A percentile compares a stretch with the other conserved stretches of the same genome.
phyloP scores from a whole-genome alignment of 2,113 vertebrate genomes.

The Amazona guildingii region DNA sequence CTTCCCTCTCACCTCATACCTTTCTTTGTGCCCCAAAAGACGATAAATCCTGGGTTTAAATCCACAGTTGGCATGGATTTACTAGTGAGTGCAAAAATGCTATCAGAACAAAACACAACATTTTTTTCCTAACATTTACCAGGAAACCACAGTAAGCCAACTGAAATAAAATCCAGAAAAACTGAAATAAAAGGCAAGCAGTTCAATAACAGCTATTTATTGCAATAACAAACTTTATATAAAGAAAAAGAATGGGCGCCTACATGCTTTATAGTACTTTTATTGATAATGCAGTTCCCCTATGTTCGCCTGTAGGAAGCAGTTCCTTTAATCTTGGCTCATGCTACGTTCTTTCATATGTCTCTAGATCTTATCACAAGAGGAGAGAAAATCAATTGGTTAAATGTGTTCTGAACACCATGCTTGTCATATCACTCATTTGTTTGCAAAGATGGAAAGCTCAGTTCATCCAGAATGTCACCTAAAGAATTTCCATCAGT shows the following conservation, averaged over 20 bases:
- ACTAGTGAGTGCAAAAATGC: slow-evolving; percentile 9
- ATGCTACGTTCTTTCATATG: slow-evolving; percentile 81
- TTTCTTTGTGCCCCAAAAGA: background rate
- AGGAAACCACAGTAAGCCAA: background rate
- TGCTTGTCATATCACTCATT: slow-evolving; percentile 98
- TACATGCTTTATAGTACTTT: slow-evolving; percentile 70
- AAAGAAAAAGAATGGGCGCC: slow-evolving; percentile 70
- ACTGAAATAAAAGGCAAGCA: slow-evolving; percentile 57
- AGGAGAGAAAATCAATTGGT: slow-evolving; percentile 97
- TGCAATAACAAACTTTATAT: slow-evolving; percentile 81
- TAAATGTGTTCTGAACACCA: slow-evolving; percentile 90
- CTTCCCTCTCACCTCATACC: background rate
- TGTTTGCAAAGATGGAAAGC: slow-evolving; percentile 86
- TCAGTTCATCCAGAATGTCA: slow-evolving; percentile 89
- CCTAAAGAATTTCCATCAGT: slow-evolving; percentile 85
- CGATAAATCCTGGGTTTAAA: background rate
- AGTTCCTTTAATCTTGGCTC: slow-evolving; percentile 76
- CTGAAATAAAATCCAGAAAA: slow-evolving; percentile 31
- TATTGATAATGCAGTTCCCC: slow-evolving; percentile 61
- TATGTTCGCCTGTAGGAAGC: slow-evolving; percentile 47
- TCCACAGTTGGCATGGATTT: background rate
- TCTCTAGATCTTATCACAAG: slow-evolving; percentile 95
- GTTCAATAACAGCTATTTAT: slow-evolving; percentile 79
- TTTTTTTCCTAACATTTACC: slow-evolving; percentile 15
- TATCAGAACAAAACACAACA: background rate